Conservation (phyloP, 1,140 invertebrate genomes). For the Aphaenogaster rudis region DNA sequence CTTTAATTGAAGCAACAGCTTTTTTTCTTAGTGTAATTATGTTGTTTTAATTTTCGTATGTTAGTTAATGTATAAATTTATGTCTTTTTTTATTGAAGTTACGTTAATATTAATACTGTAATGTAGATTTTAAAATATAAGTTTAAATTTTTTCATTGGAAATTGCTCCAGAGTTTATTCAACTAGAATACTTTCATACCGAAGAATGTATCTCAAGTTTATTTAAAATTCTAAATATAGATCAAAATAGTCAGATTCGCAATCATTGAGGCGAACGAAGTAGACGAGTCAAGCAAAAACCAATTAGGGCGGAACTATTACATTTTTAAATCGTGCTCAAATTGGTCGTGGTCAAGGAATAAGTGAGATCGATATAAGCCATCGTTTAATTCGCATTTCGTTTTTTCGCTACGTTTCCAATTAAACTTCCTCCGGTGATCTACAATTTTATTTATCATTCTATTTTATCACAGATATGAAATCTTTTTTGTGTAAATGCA, state of each 20-base stretch:
- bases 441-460: neutral
- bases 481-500: neutral
- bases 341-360: neutral
- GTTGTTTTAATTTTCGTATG: neutral
- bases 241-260: neutral
- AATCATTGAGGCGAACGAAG: neutral
- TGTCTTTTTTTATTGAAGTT: neutral
- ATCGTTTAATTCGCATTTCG: neutral
- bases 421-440: neutral
- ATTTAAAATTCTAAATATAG: slow-evolving; percentile 5
- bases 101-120: neutral
- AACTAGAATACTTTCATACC: neutral
- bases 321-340: slow-evolving; percentile 30
- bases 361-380: neutral
- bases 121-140: neutral
- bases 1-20: no score
- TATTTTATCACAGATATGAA: neutral
- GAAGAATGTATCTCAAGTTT: slow-evolving; percentile 2
- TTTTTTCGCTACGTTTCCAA: neutral
- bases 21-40: neutral
- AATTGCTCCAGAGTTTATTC: neutral
- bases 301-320: slow-evolving; percentile 3
- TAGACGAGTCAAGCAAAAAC: neutral
- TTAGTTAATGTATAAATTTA: neutral
- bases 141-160: neutral